phyloP scores from a whole-genome alignment of 1,140 invertebrate species.

The Drusus annulatus region DNA sequence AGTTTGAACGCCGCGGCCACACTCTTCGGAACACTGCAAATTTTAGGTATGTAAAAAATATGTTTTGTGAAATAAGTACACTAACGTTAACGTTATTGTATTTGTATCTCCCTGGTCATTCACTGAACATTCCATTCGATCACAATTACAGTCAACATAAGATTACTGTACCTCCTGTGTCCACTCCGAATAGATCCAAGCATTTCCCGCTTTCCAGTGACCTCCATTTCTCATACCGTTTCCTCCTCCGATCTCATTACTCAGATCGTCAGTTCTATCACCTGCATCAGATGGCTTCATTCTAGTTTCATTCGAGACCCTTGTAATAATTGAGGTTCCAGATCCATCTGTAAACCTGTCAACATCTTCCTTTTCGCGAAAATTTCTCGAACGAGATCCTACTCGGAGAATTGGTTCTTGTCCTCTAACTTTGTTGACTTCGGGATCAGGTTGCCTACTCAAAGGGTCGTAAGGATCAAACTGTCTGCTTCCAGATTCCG shows the following conservation, averaged over 20 bases:
- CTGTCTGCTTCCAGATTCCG: too few species aligned
- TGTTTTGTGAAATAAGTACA: too few species aligned
- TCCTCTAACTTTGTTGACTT: not conserved
- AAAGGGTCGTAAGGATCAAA: not conserved
- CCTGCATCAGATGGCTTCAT: not conserved
- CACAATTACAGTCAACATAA: too few species aligned
- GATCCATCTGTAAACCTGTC: constrained; percentile 49
- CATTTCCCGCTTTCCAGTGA: constrained; percentile 52
- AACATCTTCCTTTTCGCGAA: constrained; percentile 40
- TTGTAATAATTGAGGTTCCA: constrained; percentile 4
- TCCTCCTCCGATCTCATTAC: constrained; percentile 48
- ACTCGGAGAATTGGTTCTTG: constrained; percentile 10
- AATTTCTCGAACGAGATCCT: constrained; percentile 23
- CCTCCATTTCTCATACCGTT: constrained; percentile 4
- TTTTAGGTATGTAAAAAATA: too few species aligned
- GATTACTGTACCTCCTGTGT: constrained; percentile 53
- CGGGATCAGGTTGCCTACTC: not conserved
- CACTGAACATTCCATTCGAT: not conserved
- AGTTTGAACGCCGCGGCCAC: constrained; percentile 77
- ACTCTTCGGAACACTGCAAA: constrained; percentile 72
- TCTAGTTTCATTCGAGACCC: constrained; percentile 44
- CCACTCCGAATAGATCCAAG: constrained; percentile 58
- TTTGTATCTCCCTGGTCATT: too few species aligned
- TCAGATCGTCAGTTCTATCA: constrained; percentile 45
- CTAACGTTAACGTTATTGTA: too few species aligned